Conservation (phyloP, 2,113 vertebrate genomes). For the Sylvietta virens region DNA sequence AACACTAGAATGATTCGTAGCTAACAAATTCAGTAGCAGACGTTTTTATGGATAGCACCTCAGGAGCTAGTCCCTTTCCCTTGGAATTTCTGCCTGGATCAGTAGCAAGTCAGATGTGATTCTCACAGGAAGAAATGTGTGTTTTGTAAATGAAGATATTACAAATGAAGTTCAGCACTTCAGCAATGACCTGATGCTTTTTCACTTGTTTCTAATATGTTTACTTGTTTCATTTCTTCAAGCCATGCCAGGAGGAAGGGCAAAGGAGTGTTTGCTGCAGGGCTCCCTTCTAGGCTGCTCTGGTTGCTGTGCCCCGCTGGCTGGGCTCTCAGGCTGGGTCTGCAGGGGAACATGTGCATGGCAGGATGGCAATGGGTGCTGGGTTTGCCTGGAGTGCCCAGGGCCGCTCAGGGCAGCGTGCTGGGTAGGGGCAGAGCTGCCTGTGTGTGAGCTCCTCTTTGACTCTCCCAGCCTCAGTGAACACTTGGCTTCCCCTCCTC, state of each 20-base stretch:
- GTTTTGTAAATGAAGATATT: not conserved
- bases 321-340: fast-evolving
- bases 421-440: not conserved
- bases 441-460: fast-evolving
- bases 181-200: not conserved
- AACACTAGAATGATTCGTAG: not conserved
- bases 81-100: not conserved
- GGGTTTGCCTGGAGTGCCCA: fast-evolving
- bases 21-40: not conserved
- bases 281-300: not conserved
- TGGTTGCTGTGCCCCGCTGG: not conserved
- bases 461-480: fast-evolving
- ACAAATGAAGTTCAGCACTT: not conserved
- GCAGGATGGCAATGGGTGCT: fast-evolving
- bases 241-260: not conserved
- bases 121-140: not conserved
- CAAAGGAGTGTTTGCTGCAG: not conserved
- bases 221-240: not conserved
- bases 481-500: not conserved
- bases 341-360: not conserved
- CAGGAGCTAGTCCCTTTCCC: not conserved
- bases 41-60: not conserved
- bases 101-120: not conserved
- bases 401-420: not conserved
- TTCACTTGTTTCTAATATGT: not conserved